phyloP scores from a whole-genome alignment of 1,140 invertebrate species.

The Bombus superbus region DNA sequence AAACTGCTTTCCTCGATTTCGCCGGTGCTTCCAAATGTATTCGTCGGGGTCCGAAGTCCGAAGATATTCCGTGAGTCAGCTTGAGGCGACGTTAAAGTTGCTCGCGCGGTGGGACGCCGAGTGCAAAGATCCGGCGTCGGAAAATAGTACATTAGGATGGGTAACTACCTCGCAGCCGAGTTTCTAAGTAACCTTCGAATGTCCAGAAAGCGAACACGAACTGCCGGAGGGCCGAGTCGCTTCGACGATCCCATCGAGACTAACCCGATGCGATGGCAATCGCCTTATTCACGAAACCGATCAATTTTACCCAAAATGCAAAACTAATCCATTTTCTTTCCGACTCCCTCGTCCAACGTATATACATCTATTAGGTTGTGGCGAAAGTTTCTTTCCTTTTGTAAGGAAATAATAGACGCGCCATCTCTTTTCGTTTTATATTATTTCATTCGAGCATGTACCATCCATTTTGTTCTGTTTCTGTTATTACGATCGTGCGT shows the following conservation, averaged over 20 bases:
- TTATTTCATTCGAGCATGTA: no score
- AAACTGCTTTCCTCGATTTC: neutral
- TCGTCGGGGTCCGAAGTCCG: constrained; percentile 34
- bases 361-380: no score
- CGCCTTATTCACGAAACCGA: neutral
- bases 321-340: neutral
- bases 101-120: constrained; percentile 56
- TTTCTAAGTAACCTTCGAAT: constrained; percentile 50
- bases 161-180: constrained; percentile 45
- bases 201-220: constrained; percentile 20
- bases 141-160: constrained; percentile 47
- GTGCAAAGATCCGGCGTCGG: constrained; percentile 41
- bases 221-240: constrained; percentile 15
- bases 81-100: constrained; percentile 55
- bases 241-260: neutral
- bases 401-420: no score
- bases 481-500: no score
- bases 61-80: constrained; percentile 53
- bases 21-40: constrained; percentile 11
- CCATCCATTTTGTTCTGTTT: no score
- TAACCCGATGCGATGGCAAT: neutral
- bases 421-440: no score
- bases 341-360: neutral
- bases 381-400: no score
- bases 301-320: neutral